Evolutionary conservation across 2,797 vertebrate genomes (phyloP), one percentile per base, ranked within the genome.

Genomic region (Aeoliscus strigatus): DNA sequence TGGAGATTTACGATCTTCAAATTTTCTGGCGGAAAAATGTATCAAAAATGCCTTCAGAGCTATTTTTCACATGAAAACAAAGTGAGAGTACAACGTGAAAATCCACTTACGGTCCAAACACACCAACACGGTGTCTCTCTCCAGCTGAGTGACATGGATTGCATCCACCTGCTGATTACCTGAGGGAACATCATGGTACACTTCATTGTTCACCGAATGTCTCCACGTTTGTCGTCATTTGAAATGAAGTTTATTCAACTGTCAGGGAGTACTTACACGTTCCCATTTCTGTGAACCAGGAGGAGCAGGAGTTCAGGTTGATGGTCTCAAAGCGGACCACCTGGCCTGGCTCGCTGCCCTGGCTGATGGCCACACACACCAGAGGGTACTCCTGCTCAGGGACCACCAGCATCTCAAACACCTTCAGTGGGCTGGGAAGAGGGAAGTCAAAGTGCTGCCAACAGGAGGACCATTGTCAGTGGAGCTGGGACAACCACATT

Each of bases 341-440:
- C 66, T 99, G 96, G 44, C 87, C 81, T 0, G 87, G 80, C 49
- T 98, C 92, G 0, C 60, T 50, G 32, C 92, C 94, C 66, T 87
- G 88, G 68, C 93, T 94, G 80, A 99, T 89, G 8, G 95, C 94
- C 28, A 99, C 94, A 3, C 96, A 99, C 52, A 99, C 88, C 89
- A 99, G 90, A 4, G 96, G 96, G 42, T 95, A 98, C 64, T 98
- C 94, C 77, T 98, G 96, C 77, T 98, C 95, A 0, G 96, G 96
- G 30, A 96, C 93, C 75, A 99, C 95, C 46, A 99, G 84, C 95
- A 99, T 94, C 82, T 99, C 96, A 79, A 98, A 99, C 72, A 99
- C 95, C 34, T 92, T 92, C 77, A 99, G 76, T 0, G 96, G 96
- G 75, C 84, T 94, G 31, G 96, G 96, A 58, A 99, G 84, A 5